A percentile compares a stretch with the other conserved stretches of the same genome.
Conservation (phyloP, 2,888 invertebrate genomes). For the Teleogryllus oceanicus region DNA sequence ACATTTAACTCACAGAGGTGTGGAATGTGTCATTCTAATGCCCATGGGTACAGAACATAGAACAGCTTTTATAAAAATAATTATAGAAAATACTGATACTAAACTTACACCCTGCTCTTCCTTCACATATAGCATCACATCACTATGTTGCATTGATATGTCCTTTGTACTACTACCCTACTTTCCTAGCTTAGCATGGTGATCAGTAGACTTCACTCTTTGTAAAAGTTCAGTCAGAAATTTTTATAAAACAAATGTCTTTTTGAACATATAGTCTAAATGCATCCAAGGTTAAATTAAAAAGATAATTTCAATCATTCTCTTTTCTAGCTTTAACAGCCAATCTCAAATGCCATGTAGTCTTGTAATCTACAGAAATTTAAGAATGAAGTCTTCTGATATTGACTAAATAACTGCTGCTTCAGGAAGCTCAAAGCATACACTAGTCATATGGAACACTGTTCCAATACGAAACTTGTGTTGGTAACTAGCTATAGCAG, state of each 20-base stretch:
- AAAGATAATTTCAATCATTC: too few species aligned
- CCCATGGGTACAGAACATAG: not conserved
- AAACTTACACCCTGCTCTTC: not conserved
- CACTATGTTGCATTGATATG: not conserved
- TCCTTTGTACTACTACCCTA: not conserved
- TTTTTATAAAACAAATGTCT: too few species aligned
- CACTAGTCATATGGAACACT: not conserved
- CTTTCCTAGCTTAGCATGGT: not conserved
- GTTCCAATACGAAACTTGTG: not conserved
- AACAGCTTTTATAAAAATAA: not conserved
- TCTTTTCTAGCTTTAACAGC: too few species aligned
- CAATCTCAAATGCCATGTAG: too few species aligned
- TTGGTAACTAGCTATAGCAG: slow-evolving; percentile 5
- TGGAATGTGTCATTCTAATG: not conserved
- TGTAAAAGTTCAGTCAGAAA: not conserved
- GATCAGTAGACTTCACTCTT: not conserved
- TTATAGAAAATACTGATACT: not conserved
- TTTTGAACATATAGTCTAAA: too few species aligned
- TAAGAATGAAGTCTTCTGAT: not conserved
- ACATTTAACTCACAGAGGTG: not conserved
- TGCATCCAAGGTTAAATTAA: not conserved
- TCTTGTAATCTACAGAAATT: too few species aligned
- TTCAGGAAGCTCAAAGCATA: not conserved
- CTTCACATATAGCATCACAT: not conserved
- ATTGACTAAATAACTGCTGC: not conserved